A percentile compares a stretch with the other conserved stretches of the same genome.
phyloP scores from a whole-genome alignment of 2,797 vertebrate species.

The Pseudochirops corinnae region DNA sequence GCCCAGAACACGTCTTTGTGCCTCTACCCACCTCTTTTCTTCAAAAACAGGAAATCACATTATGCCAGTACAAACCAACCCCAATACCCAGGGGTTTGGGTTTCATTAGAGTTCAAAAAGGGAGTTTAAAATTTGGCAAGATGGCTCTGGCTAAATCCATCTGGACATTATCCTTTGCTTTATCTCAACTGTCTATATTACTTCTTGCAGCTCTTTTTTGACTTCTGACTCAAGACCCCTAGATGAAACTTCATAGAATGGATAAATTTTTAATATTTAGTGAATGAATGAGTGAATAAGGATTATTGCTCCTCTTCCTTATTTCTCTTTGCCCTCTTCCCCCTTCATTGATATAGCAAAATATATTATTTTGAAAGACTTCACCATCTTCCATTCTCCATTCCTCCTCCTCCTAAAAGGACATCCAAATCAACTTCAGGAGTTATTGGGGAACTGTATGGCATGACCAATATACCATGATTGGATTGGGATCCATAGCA shows the following conservation, averaged over 20 bases:
- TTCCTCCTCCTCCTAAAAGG: neutral
- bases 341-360: neutral
- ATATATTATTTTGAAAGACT: neutral
- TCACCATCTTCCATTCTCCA: neutral
- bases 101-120: conserved; percentile 22
- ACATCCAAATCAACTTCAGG: neutral
- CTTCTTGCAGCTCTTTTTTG: neutral
- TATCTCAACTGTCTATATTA: neutral
- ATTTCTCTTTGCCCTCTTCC: neutral
- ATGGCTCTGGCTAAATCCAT: neutral
- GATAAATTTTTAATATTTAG: neutral
- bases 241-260: neutral
- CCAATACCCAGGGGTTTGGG: neutral
- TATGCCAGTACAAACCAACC: neutral
- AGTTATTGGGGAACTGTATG: neutral
- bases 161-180: neutral
- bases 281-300: neutral
- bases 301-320: neutral
- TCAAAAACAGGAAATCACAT: conserved; percentile 68
- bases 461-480: neutral
- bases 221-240: neutral
- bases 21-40: conserved; percentile 37
- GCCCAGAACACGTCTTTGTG: conserved; percentile 2
- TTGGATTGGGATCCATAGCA: neutral
- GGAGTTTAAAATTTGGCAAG: neutral